Percentiles rank a stretch among this genome's conserved stretches.
phyloP scores from a whole-genome alignment of 2,113 vertebrate genomes.

The Myanophis thanlyinensis region DNA sequence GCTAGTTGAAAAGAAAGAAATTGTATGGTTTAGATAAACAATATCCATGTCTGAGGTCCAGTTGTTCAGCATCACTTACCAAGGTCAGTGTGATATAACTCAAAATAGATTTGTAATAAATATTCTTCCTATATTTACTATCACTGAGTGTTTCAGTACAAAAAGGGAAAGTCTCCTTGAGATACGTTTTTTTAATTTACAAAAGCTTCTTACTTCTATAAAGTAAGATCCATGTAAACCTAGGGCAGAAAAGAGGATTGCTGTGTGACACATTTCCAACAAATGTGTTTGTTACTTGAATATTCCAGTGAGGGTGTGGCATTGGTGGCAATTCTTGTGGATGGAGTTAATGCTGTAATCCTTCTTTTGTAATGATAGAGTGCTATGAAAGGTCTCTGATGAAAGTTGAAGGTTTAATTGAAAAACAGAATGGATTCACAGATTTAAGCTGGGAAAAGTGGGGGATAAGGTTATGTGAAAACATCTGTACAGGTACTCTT shows the following conservation, averaged over 20 bases:
- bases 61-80: neutral
- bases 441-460: neutral
- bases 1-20: slow-evolving; percentile 2
- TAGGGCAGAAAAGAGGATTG: neutral
- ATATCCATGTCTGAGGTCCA: neutral
- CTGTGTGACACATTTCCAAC: neutral
- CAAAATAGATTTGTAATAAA: neutral
- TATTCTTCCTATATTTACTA: neutral
- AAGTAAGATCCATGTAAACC: neutral
- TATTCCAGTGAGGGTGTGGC: neutral
- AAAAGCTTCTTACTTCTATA: neutral
- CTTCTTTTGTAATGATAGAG: neutral
- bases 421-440: neutral
- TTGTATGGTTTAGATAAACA: neutral
- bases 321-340: neutral
- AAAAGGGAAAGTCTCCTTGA: neutral
- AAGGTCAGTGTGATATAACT: neutral
- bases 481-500: neutral
- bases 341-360: neutral
- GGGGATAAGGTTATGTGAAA: neutral
- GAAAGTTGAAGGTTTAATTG: neutral
- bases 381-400: neutral
- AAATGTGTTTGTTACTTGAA: neutral
- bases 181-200: neutral
- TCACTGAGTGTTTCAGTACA: neutral